Conservation (phyloP, 2,888 invertebrate genomes). For the Nymphalis c-album region DNA sequence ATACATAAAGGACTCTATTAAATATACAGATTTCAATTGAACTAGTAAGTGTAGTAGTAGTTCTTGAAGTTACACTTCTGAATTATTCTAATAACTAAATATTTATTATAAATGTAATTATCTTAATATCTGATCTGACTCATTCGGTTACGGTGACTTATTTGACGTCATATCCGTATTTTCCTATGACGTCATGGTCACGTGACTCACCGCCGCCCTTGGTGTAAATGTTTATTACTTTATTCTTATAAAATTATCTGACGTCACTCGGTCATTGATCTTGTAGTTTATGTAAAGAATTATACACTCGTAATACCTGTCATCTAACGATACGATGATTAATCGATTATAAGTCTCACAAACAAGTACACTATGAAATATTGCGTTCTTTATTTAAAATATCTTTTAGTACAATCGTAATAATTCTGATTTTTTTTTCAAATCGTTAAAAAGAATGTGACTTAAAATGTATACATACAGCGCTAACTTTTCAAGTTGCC, state of each 20-base stretch:
- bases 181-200: slow-evolving; percentile 14
- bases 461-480: no score
- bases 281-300: background rate
- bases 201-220: slow-evolving; percentile 22
- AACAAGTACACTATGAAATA: background rate
- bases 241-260: slow-evolving; percentile 6
- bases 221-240: background rate
- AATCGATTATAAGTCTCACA: no score
- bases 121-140: background rate
- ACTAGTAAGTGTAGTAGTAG: no score
- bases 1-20: no score
- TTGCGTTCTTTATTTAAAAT: background rate
- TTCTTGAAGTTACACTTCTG: no score
- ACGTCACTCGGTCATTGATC: slow-evolving; percentile 10
- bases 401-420: background rate
- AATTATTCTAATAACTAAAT: background rate
- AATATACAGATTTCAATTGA: no score
- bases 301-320: background rate
- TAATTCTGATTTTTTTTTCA: no score
- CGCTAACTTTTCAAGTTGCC: no score
- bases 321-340: background rate
- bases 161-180: slow-evolving; percentile 16
- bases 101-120: background rate
- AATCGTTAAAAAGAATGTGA: no score
- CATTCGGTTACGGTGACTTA: background rate